Base-by-base conservation (phyloP, 35 echinoderm and acorn worm species). In the Diadema setosum region DNA sequence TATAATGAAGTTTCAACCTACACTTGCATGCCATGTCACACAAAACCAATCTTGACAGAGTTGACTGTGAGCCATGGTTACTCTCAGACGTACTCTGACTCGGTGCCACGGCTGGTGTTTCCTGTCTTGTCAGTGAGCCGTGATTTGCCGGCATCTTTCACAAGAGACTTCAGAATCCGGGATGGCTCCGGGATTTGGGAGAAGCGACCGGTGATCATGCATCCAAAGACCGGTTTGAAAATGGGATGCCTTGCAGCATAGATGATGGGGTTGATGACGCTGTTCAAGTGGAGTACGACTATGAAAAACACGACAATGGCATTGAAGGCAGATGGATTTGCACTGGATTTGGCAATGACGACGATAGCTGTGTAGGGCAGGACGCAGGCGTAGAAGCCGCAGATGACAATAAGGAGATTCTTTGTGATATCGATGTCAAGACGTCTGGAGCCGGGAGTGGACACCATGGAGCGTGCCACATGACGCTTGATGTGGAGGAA, bases 391-490 rank as follows among this genome's bases (percentile, higher is more conserved):
- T 36, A 36, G 81, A 83, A 83, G 5, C 30, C 81, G 9, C 45
- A 56, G 43, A 83, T 37, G 21, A 56, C 81, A 24, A 31, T 31
- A 11, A 83, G 30, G 21, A 83, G 52, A 16, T 83, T 83, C 39
- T 83, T 83, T 42, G 81, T 83, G 81, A 83, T 83, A 5, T 23
- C 26, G n/a, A 83, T 24, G 30, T 83, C 73, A 3, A 78, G 40
- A 9, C 73, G 33, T 41, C 44, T 39, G 14, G 35, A 42, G 9
- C 48, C 48, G 48, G n/a, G 9, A 1, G 11, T 20, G 17, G 18
- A 24, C 25, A 41, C 40, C 40, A 78, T 42, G 21, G 18, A 42
- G 15, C 15, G 39, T 39, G 33, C 40, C 35, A 44, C 73, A 32
- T 78, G 73, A 41, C 33, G 39, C 40, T 78, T 78, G 40, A 78